Percentiles rank a stretch among this genome's conserved stretches.
Evolutionary conservation across 64 coral and sea anemone genomes (phyloP).

Genomic region (Dendronephthya gigantea): DNA sequence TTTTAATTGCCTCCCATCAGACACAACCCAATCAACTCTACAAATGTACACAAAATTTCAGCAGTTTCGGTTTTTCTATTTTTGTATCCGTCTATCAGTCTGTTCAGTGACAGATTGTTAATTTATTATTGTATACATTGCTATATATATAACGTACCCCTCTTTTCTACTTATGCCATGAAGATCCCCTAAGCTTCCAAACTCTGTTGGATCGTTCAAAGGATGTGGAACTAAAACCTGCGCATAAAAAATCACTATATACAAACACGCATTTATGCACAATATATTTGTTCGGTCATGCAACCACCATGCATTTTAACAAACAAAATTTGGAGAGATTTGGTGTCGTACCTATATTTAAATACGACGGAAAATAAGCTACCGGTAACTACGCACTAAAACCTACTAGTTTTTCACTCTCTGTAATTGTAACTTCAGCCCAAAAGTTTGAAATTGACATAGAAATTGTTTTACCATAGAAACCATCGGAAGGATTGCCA

Average conservation of each 20-base stretch:
- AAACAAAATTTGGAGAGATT: too few relatives aligned
- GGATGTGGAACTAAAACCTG: constrained; percentile 33
- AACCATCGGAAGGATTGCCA: constrained; percentile 43
- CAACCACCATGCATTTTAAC: too few relatives aligned
- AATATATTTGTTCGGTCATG: too few relatives aligned
- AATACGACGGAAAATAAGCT: too few relatives aligned
- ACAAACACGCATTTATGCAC: not conserved
- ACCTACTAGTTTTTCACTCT: constrained; percentile 22
- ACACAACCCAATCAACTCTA: too few relatives aligned
- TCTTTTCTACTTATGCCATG: constrained; percentile 36
- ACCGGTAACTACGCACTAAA: not conserved
- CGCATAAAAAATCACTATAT: not conserved
- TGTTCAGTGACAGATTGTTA: too few relatives aligned
- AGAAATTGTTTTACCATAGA: constrained; percentile 39
- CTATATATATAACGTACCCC: constrained; percentile 2
- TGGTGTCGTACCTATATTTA: too few relatives aligned
- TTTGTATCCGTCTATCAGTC: too few relatives aligned
- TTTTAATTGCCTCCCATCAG: too few relatives aligned
- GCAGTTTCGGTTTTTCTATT: too few relatives aligned
- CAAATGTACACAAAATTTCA: too few relatives aligned
- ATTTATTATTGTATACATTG: too few relatives aligned
- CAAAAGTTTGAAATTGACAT: constrained; percentile 34
- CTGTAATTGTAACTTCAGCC: constrained; percentile 35
- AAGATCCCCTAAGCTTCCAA: constrained; percentile 33
- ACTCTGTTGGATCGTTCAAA: constrained; percentile 38